Evolutionary conservation across 1,140 invertebrate genomes (phyloP).

Genomic region (Aphidius ervi): DNA sequence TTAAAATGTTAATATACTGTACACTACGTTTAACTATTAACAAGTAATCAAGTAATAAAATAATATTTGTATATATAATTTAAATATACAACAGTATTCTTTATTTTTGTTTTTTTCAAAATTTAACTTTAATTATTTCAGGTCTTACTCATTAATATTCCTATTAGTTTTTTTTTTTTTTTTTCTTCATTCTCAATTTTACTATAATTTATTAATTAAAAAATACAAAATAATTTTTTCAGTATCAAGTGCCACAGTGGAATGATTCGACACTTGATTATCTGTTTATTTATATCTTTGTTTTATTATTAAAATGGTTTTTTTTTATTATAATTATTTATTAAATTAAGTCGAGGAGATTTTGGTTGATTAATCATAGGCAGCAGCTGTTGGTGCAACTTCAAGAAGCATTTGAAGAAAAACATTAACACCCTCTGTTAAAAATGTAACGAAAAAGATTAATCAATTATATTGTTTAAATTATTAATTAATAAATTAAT

Average conservation of each 20-base stretch:
- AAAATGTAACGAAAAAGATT: conserved; percentile 40
- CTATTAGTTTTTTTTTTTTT: conserved; percentile 30
- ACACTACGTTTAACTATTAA: conserved; percentile 37
- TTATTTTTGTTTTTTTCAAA: not conserved
- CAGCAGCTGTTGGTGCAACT: conserved; percentile 80
- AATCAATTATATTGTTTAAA: conserved; percentile 7
- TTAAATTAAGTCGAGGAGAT: not conserved
- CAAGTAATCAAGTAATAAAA: conserved; percentile 47
- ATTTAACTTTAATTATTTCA: conserved; percentile 23
- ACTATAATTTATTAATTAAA: conserved; percentile 10
- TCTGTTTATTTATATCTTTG: conserved; percentile 20
- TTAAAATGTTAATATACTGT: conserved; percentile 25
- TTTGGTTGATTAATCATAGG: conserved; percentile 59
- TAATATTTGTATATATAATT: conserved; percentile 37
- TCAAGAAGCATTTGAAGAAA: conserved; percentile 87
- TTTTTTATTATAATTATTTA: conserved; percentile 29
- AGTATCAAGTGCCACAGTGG: conserved; percentile 33
- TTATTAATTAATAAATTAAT: not conserved
- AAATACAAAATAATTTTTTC: conserved; percentile 33
- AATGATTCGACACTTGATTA: conserved; percentile 40
- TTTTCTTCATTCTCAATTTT: conserved; percentile 19
- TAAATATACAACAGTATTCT: too few relatives aligned
- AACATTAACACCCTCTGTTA: conserved; percentile 78
- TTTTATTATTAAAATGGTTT: conserved; percentile 24
- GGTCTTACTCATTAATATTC: conserved; percentile 30